phyloP scores from a whole-genome alignment of 2,888 invertebrate species.

The Sipunculus nudus region DNA sequence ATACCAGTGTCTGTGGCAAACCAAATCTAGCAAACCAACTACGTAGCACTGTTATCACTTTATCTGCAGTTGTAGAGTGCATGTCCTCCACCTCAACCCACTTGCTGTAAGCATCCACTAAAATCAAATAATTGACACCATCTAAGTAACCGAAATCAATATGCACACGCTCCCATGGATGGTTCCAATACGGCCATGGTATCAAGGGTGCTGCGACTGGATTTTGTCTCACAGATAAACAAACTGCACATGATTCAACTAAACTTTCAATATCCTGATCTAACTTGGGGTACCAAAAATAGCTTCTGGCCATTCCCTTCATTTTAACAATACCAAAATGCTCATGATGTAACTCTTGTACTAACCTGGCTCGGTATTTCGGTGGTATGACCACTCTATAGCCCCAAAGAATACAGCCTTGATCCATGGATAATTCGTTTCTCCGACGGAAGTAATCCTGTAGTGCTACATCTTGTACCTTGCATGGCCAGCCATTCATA shows the following conservation, averaged over 20 bases:
- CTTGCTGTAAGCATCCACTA: slow-evolving; percentile 4
- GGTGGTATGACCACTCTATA: background rate
- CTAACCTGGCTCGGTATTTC: background rate
- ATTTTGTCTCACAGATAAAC: background rate
- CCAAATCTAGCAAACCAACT: slow-evolving; percentile 8
- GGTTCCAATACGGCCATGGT: background rate
- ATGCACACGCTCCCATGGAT: slow-evolving; percentile 9
- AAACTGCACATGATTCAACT: background rate
- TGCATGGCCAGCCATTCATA: background rate
- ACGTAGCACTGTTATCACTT: background rate
- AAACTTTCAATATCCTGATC: slow-evolving; percentile 1
- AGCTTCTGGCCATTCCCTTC: background rate
- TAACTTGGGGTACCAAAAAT: slow-evolving; percentile 3
- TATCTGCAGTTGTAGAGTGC: background rate
- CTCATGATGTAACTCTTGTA: background rate
- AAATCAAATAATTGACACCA: background rate
- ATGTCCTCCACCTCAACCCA: slow-evolving; percentile 3
- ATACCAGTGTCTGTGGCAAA: slow-evolving; percentile 2
- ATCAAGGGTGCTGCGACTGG: slow-evolving; percentile 2
- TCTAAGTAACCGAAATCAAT: slow-evolving; percentile 3
- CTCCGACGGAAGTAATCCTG: background rate
- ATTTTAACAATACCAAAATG: background rate
- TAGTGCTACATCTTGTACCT: background rate
- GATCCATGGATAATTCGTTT: background rate
- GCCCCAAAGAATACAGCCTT: background rate